Evolutionary conservation across 2,113 vertebrate species (phyloP), one percentile per base, ranked within the genome.

Genomic region (Ellobius talpinus): DNA sequence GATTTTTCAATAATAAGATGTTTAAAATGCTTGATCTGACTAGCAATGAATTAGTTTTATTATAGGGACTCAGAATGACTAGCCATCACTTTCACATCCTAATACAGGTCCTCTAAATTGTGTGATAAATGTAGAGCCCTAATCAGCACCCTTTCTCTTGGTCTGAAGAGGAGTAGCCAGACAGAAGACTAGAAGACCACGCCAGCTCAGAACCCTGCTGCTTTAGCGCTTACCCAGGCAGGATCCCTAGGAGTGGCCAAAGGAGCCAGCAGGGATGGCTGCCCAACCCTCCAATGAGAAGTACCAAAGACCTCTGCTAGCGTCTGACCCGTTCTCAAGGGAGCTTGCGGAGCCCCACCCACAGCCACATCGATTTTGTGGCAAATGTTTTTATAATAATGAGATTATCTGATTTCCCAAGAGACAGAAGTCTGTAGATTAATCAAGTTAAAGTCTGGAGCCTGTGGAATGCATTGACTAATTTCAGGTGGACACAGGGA

Each of bases 11-110:
- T 77, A 24, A 81, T 89, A 72, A 90, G 89, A 76, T 76, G 5
- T 31, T 79, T 66, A 87, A 96, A 95, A 65, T 89, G 45, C 42
- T 63, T 78, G 39, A 74, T 45, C 90, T 74, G 39, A 90, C 85
- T 82, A 81, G 17, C 36, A 86, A 77, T 88, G 6, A 90, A 88
- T 66, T 52, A n/a, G 58, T 55, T 89, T 85, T 84, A 66, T 74
- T 95, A 33, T 6, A 73, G 81, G 26, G 82, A 61, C 16, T 79
- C 42, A 58, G 79, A 42, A 74, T 92, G 74, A 90, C 85, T 76
- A 90, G 72, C 29, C 42, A 70, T 89, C 52, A 24, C 31, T 55
- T 78, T 26, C 42, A 82, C 36, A 4, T 11, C 70, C 36, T 7
- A 13, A 29, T 21, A 14, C 16, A 9, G 52, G 47, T 19, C 36